A percentile compares a stretch with the other conserved stretches of the same genome.
Evolutionary conservation across 2,113 vertebrate species (phyloP).

Genomic region (Microtus pennsylvanicus): DNA sequence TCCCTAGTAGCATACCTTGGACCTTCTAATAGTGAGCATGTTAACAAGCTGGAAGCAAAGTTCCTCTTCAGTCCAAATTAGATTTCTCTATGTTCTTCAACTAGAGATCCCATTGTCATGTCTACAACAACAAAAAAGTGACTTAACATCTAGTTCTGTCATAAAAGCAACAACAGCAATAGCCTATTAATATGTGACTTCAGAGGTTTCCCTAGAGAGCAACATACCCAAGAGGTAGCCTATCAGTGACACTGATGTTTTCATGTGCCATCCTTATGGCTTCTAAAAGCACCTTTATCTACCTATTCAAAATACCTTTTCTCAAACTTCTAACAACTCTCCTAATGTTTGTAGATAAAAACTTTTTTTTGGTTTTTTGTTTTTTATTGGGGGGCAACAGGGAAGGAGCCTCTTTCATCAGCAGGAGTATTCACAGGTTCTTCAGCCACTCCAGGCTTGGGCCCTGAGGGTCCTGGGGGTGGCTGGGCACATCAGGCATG

Average conservation of each 20-base stretch:
- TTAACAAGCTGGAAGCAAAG: not conserved
- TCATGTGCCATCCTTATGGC: not conserved
- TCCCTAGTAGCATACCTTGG: not conserved
- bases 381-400: too few species aligned
- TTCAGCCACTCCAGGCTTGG: too few species aligned
- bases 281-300: not conserved
- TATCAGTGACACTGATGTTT: not conserved
- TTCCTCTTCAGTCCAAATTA: not conserved
- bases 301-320: not conserved
- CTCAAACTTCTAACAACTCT: not conserved
- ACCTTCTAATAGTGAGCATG: not conserved
- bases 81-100: not conserved
- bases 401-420: too few species aligned
- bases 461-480: too few species aligned
- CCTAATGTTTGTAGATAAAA: not conserved
- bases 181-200: not conserved
- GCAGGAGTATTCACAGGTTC: too few species aligned
- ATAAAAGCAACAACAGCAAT: not conserved
- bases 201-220: not conserved
- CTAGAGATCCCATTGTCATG: not conserved
- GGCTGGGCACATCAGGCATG: too few species aligned
- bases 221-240: not conserved
- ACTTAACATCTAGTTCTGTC: not conserved
- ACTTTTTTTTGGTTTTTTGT: too few species aligned
- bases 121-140: not conserved